Evolutionary conservation across 2,797 vertebrate species (phyloP), one percentile per base, ranked within the genome.

Genomic region (Rachycentron canadum): DNA sequence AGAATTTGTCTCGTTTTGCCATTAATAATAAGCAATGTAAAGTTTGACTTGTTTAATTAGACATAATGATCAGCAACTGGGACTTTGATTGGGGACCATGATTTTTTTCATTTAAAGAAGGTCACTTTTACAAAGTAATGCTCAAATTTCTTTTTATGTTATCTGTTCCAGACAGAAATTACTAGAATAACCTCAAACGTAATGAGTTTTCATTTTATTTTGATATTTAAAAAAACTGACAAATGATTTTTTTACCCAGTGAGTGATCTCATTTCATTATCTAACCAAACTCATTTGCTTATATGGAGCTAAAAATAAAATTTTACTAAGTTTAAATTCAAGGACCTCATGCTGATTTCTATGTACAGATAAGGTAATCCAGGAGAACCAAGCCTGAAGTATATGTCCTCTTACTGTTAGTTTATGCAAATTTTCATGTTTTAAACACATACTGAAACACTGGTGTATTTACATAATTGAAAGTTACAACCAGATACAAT

Each of bases 391-490:
- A 17, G 40, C 45, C 53, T 36, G 57, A 73, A 63, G 65, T 23
- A 63, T 12, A 7, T 28, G 25, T 58, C 55, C 47, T 57, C 58
- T 60, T 62, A 30, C 4, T 76, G 26, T 56, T 52, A 12, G 52
- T 34, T 28, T 45, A 49, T 74, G 59, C 56, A 73, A 76, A 88
- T 78, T 13, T 19, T 83, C 30, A 40, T 56, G 58, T 83, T 30
- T 69, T 25, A 38, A 19, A 8, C 21, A 1, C 21, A 50, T 28
- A 26, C 14, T 78, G 55, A 78, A 26, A 58, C n/a, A 55, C 0
- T 17, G 28, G 41, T 69, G 49, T n/a, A 53, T 66, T 77, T 83
- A 84, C 41, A 61, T 86, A 82, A 87, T 13, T 47, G 19, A 73
- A 79, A 53, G 58, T 23, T 74, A 52, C 68, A 79, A 60, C 71